Evolutionary conservation across 2,113 vertebrate species (phyloP).

Genomic region (Zootoca vivipara): DNA sequence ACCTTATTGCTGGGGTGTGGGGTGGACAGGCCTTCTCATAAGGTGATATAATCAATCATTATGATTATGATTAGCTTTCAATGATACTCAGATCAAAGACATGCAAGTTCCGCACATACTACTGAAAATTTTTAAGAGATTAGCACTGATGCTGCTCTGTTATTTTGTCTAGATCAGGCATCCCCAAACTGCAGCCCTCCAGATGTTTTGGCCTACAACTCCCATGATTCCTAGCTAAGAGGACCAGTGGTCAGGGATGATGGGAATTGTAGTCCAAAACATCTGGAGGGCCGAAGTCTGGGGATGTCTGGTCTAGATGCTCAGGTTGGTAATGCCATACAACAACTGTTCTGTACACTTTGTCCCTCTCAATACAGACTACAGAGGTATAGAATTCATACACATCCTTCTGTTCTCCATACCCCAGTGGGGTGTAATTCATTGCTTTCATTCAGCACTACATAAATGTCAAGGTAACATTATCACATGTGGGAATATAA

Average conservation of each 20-base stretch:
- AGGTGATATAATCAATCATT: not conserved
- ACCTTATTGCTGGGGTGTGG: not conserved
- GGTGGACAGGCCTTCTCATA: not conserved
- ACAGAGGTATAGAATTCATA: constrained; percentile 6
- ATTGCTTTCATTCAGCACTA: constrained; percentile 16
- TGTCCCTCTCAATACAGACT: not conserved
- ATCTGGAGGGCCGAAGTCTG: too few species aligned
- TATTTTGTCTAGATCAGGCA: not conserved
- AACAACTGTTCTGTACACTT: not conserved
- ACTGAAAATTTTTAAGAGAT: not conserved
- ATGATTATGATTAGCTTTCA: not conserved
- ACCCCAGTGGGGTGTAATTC: constrained; percentile 4
- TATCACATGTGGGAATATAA: constrained; percentile 17
- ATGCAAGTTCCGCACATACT: not conserved
- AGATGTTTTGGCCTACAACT: too few species aligned
- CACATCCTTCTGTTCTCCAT: not conserved
- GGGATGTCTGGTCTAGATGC: not conserved
- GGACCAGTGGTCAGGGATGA: too few species aligned
- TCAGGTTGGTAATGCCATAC: not conserved
- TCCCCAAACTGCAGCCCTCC: too few species aligned
- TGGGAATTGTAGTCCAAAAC: too few species aligned
- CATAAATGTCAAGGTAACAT: constrained; percentile 18
- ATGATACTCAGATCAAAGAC: not conserved
- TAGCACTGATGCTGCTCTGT: not conserved
- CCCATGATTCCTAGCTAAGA: too few species aligned